A percentile compares a stretch with the other conserved stretches of the same genome.
These are phyloP conservation scores for Parascotia fuliginaria DNA, from an alignment of 2,888 invertebrate species.

Conservation along the genomic window DNA sequence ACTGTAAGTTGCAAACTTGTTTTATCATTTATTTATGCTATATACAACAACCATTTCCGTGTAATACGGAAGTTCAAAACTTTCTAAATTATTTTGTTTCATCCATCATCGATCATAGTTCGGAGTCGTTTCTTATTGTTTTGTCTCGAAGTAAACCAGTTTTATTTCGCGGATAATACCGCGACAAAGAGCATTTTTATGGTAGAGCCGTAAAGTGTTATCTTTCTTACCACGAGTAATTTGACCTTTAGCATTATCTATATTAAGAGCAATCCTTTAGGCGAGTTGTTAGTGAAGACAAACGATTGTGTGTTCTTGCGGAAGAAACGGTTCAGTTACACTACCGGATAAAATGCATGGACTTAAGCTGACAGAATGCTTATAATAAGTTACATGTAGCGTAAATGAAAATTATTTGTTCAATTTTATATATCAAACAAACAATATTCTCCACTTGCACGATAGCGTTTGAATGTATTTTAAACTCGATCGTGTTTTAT, in stretches of 20 bases:
- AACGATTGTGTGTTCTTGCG: conserved; percentile 47
- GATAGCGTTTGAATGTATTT: conserved; percentile 29
- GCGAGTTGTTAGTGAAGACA: conserved; percentile 55
- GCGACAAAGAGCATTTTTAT: conserved; percentile 66
- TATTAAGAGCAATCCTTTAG: conserved; percentile 55
- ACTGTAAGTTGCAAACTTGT: conserved; percentile 74
- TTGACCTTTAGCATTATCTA: conserved; percentile 67
- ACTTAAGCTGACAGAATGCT: conserved; percentile 14
- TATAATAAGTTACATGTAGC: too few relatives aligned
- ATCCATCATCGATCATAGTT: conserved; percentile 52
- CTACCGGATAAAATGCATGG: conserved; percentile 4
- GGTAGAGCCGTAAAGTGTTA: conserved; percentile 60
- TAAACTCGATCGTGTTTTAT: conserved; percentile 55
- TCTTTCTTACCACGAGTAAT: conserved; percentile 56
- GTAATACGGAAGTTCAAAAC: conserved; percentile 54
- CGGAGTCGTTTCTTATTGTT: conserved; percentile 49
- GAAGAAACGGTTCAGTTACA: conserved; percentile 35
- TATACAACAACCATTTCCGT: conserved; percentile 46
- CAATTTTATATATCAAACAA: too few relatives aligned
- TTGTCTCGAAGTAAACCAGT: conserved; percentile 50
- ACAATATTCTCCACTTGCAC: conserved; percentile 6
- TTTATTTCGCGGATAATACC: conserved; percentile 61
- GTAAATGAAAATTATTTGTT: too few relatives aligned
- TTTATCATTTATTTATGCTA: conserved; percentile 48
- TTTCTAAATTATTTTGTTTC: conserved; percentile 62